Base-by-base conservation (phyloP, 2,113 vertebrate genomes). In the Lutjanus erythropterus region DNA sequence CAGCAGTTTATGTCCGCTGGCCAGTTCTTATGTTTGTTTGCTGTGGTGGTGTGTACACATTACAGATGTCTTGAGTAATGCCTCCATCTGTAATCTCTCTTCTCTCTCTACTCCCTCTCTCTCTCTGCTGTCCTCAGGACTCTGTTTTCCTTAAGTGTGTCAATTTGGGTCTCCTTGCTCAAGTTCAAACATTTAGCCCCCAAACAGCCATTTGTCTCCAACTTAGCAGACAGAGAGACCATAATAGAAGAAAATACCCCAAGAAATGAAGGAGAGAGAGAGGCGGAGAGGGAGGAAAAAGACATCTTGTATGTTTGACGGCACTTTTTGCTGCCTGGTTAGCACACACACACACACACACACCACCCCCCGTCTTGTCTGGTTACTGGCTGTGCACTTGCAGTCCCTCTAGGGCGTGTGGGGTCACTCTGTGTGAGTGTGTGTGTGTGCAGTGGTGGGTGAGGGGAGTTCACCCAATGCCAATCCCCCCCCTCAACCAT, bases 141-240 rank as follows among this genome's bases (percentile, higher is more conserved):
- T 91, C 83, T 75, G 86, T 89, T 92, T 90, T 92, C 87, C 87
- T 88, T 93, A 92, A 93, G 90, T 89, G 89, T 91, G 90, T 89
- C 91, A 87, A 88, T 91, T 92, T 92, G 87, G 87, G 85, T 94
- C 92, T 94, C 92, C 93, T 94, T 94, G 92, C 81, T 91, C 93
- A 94, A 94, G 93, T 93, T 94, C 93, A 94, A 93, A 91, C 91
- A 92, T 93, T 94, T 94, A 92, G 92, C 91, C 93, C 84, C 86
- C 71, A 93, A 93, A 94, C 89, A 76, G 61, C 86, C 86, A 92
- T 92, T 93, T 93, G 89, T 92, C 92, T 90, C 78, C 86, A 92
- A 87, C 88, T 87, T 90, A 89, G 86, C 86, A 92, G 85, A 91
- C 83, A 74, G 76, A 84, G 60, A 60, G 89, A 90, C 85, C 23